A percentile compares a stretch with the other conserved stretches of the same genome.
These are phyloP conservation scores for Drosophila kokeensis DNA, from an alignment of 2,888 invertebrate species.

Conservation along the genomic window DNA sequence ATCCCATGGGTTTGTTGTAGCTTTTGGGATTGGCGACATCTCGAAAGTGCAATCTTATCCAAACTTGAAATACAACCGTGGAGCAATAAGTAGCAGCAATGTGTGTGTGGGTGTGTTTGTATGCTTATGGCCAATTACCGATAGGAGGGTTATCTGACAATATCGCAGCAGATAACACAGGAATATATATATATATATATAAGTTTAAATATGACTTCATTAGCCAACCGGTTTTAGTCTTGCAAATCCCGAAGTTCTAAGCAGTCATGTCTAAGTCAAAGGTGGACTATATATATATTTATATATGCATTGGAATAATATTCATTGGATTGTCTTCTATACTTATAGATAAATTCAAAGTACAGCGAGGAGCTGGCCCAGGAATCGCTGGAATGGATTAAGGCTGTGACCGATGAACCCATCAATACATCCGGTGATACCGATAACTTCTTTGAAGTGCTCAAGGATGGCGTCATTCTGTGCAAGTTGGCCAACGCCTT, in stretches of 20 bases:
- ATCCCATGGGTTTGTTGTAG: not conserved
- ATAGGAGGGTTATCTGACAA: conserved; percentile 59
- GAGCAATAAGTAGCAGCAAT: conserved; percentile 3
- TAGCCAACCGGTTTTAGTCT: conserved; percentile 45
- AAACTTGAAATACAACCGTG: conserved; percentile 47
- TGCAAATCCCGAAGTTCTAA: conserved; percentile 5
- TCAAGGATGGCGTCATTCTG: conserved; percentile 95
- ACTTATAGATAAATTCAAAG: conserved; percentile 95
- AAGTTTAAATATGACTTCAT: conserved; percentile 37
- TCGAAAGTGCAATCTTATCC: conserved; percentile 65
- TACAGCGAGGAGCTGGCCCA: conserved; percentile 97
- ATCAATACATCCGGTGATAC: conserved; percentile 95
- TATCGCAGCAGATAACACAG: conserved; percentile 49
- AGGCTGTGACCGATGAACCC: conserved; percentile 92
- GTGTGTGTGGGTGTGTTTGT: conserved; percentile 8
- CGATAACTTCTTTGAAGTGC: conserved; percentile 96
- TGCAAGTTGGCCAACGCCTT: conserved; percentile 96
- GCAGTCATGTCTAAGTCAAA: conserved; percentile 61
- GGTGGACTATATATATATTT: conserved; percentile 31
- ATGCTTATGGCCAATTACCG: conserved; percentile 60
- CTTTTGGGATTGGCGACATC: conserved; percentile 3
- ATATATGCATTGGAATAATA: not conserved
- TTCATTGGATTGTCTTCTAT: conserved; percentile 7
- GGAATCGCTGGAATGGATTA: conserved; percentile 97
- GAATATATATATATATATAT: conserved; percentile 28